Evolutionary conservation across 2,113 vertebrate genomes (phyloP), one percentile per base, ranked within the genome.

Genomic region (Anolis sagrei): DNA sequence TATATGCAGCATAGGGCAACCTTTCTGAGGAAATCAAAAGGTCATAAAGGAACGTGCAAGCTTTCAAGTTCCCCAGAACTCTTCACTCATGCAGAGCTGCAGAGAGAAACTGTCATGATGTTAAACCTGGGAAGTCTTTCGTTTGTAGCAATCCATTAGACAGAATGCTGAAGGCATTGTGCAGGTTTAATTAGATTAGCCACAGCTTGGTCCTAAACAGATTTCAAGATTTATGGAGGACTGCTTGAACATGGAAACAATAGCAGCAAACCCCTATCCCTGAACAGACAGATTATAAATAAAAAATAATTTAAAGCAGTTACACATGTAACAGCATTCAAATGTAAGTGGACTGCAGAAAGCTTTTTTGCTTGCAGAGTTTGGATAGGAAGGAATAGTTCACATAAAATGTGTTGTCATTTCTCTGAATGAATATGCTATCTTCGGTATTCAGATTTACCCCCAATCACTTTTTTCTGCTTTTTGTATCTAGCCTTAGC

Each of bases 111-210:
- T 79, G n/a, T 21, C 32, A 32, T 11, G 32, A 23, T 36, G 18
- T 62, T 79, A 36, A 32, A 76, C 29, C 29, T 29, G 4, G 2
- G 8, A 79, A 62, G 19, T 39, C 32, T 62, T 36, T 34, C 62
- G 14, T 79, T 62, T 79, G 77, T 23, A 79, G 34, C 21, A 25
- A n/a, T 32, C 25, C 29, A 62, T 62, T 62, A 62, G n/a, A 61
- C 10, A 23, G 19, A 62, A 34, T 39, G 54, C 49, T 62, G 58
- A 32, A 79, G 54, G 77, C 23, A 7, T 39, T 62, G 34, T 62
- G 27, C 58, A 79, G 9, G 8, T 79, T 79, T 62, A 62, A 39
- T 79, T 61, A 61, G 76, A 78, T 51, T 78, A 78, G 76, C 76
- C 25, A 61, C n/a, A 34, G 19, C n/a, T 78, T 23, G 51, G 49